Evolutionary conservation across 2,797 vertebrate species (phyloP), one percentile per base, ranked within the genome.

Genomic region (Pelodytes ibericus): DNA sequence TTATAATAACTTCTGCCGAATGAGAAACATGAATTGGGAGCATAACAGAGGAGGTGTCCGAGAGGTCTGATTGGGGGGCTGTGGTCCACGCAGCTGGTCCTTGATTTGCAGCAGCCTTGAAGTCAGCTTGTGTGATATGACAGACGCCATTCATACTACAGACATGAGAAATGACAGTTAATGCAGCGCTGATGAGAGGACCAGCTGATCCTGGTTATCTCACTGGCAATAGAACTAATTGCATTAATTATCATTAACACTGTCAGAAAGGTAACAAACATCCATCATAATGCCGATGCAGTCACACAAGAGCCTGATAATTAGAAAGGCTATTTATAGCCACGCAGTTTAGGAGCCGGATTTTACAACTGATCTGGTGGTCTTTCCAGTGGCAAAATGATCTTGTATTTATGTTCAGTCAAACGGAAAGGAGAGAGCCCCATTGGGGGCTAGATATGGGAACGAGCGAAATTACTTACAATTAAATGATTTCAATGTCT

Each of bases 251-350:
- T 29, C 24, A 58, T 58, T 58, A 58, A 29, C 56, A 26, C 56
- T 58, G 56, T 29, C 56, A 58, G 56, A 58, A 58, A 58, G 24
- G 56, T 58, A 58, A 58, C 56, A 58, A 58, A 29, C 24, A 58
- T 26, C 56, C 15, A 25, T 58, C 56, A 58, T 58, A 58, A 58
- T 25, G 26, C n/a, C n/a, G n/a, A n/a, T 58, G 11, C 56, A 58
- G 6, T 58, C 49, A 24, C 49, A 53, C 20, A n/a, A 53, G 22
- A n/a, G 24, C 49, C 49, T 53, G 49, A 53, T 53, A 53, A 53
- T 53, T 53, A 53, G 49, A 53, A 24, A 53, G 24, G n/a, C 49
- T 53, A 22, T 53, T 53, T 53, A 22, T 53, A 53, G 20, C 49
- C 49, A 24, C 11, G 49, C 49, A 13, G 7, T 53, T 53, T 53